phyloP scores from a whole-genome alignment of 1,140 invertebrate species.

The Drosophila chauvacae region DNA sequence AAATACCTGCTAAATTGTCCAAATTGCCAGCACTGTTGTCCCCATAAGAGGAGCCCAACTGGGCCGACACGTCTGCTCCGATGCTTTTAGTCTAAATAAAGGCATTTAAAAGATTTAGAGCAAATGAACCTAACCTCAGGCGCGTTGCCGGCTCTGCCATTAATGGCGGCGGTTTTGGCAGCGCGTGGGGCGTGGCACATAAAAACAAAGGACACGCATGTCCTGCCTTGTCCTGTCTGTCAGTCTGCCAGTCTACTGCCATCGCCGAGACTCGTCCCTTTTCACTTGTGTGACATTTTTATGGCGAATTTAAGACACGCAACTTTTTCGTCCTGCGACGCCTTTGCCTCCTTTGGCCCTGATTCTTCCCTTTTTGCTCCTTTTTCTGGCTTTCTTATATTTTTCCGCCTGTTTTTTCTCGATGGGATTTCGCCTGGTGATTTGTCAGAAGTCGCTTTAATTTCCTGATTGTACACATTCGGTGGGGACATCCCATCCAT shows the following conservation, averaged over 20 bases:
- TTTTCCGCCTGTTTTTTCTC: slow-evolving; percentile 21
- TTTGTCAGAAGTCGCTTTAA: slow-evolving; percentile 73
- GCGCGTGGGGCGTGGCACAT: slow-evolving; percentile 64
- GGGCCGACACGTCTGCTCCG: slow-evolving; percentile 22
- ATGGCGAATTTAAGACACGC: slow-evolving; percentile 81
- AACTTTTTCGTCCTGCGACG: slow-evolving; percentile 47
- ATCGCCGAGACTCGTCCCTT: slow-evolving; percentile 16
- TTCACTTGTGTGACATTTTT: slow-evolving; percentile 74
- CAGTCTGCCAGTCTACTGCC: slow-evolving; percentile 37
- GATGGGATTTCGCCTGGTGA: slow-evolving; percentile 36
- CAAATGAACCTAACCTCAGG: slow-evolving; percentile 81
- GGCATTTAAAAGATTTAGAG: slow-evolving; percentile 83
- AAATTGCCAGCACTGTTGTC: not conserved
- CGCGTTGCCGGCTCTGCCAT: slow-evolving; percentile 50
- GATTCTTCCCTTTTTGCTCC: not conserved
- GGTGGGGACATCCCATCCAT: slow-evolving; percentile 3
- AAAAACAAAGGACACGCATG: slow-evolving; percentile 81
- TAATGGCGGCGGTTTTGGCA: slow-evolving; percentile 41
- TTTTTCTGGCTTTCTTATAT: not conserved
- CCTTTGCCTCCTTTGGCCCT: not conserved
- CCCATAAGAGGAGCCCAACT: slow-evolving; percentile 6
- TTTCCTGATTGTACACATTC: slow-evolving; percentile 47
- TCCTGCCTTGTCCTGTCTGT: slow-evolving; percentile 56
- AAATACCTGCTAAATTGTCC: not conserved
- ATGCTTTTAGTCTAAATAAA: slow-evolving; percentile 82